Conservation (phyloP, 2,113 vertebrate genomes). For the Pluvialis apricaria region DNA sequence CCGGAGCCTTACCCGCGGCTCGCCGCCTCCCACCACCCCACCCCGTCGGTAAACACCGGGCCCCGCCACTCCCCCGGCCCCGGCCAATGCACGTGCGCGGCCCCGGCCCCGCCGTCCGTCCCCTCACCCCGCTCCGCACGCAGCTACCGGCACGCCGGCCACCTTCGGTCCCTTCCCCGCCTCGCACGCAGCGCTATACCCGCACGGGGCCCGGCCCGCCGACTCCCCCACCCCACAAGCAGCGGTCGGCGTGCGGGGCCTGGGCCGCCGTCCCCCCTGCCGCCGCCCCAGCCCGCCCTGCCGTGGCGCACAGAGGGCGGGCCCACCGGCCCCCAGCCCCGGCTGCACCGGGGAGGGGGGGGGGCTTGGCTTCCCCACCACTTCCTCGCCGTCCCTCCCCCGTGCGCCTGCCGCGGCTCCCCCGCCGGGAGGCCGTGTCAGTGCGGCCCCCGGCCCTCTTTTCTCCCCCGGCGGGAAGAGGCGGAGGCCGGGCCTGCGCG, state of each 20-base stretch:
- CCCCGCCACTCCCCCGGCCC: slow-evolving; percentile 9
- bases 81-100: background rate
- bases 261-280: background rate
- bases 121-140: background rate
- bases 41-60: background rate
- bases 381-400: background rate
- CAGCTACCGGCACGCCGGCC: background rate
- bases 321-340: background rate
- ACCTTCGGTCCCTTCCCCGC: background rate
- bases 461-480: background rate
- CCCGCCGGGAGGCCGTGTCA: background rate
- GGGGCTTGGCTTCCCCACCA: background rate
- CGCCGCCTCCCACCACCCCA: background rate
- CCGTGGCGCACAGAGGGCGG: background rate
- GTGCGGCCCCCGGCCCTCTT: background rate
- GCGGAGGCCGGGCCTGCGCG: background rate
- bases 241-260: background rate
- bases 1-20: background rate
- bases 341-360: too few species aligned
- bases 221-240: background rate
- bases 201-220: background rate
- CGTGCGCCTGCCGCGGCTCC: background rate
- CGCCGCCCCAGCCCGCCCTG: background rate
- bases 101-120: background rate
- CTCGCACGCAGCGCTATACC: too few species aligned